A percentile compares a stretch with the other conserved stretches of the same genome.
These are phyloP conservation scores for Phalanger gymnotis DNA, from an alignment of 2,797 vertebrate genomes.

Conservation along the genomic window DNA sequence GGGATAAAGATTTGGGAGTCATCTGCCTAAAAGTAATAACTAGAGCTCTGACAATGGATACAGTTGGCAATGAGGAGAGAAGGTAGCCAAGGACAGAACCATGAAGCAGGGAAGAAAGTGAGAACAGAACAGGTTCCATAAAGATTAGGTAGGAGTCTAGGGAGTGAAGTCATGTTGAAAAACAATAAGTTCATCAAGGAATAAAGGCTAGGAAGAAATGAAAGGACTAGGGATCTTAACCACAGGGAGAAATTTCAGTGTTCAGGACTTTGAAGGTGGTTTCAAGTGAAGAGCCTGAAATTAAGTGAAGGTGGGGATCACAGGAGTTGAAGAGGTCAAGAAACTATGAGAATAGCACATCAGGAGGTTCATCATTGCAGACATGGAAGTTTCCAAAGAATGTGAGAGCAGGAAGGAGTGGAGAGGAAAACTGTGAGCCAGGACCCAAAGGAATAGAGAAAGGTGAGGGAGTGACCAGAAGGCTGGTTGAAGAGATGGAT, in stretches of 20 bases:
- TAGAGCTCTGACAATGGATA: not conserved
- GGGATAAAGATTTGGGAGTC: not conserved
- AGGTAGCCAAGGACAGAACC: not conserved
- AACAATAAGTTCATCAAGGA: not conserved
- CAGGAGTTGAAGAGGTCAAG: not conserved
- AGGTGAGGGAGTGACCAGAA: not conserved
- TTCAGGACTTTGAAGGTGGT: not conserved
- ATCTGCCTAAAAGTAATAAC: not conserved
- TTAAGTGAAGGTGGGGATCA: not conserved
- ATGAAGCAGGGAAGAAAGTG: not conserved
- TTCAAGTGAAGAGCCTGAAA: not conserved
- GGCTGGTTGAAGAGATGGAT: not conserved
- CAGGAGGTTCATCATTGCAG: not conserved
- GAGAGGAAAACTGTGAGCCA: not conserved
- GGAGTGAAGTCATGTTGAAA: not conserved
- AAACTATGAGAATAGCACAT: not conserved
- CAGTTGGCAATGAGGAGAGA: not conserved
- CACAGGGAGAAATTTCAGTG: not conserved
- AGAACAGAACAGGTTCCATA: not conserved
- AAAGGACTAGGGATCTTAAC: not conserved
- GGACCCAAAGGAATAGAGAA: not conserved
- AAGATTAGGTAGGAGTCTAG: not conserved
- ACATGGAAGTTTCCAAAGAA: not conserved
- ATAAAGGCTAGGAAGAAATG: not conserved
- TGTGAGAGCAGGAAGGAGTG: not conserved